Evolutionary conservation across 1,140 invertebrate species (phyloP), one percentile per base, ranked within the genome.

Genomic region (Leptoteleia sp.): DNA sequence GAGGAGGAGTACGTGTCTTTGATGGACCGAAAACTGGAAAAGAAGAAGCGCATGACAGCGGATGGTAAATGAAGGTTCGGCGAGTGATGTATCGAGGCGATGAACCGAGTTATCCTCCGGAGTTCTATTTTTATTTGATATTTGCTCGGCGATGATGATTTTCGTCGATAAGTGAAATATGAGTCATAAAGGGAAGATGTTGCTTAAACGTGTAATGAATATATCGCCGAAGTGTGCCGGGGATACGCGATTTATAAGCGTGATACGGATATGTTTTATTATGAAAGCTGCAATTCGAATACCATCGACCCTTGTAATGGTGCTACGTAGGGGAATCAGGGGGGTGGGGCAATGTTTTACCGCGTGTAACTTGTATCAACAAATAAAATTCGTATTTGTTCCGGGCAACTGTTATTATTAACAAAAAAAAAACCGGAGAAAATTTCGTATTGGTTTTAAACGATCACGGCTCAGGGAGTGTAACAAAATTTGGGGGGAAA

Each of bases 121-220:
- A 25, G 19, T 45, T 42, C n/a, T 57, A 54, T 55, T 73, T 73
- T 73, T 65, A 59, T 73, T 55, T 64, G 31, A 45, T 48, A 54
- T 52, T 54, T 55, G 38, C 25, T 40, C 35, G 11, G 12, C 42
- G 43, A 27, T 47, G 47, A 65, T 59, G 59, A 57, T 65, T 64
- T 48, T 59, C 29, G 16, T 59, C 50, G 50, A 59, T 75, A 72
- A 54, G 47, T 47, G 68, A 62, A 59, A 50, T 42, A 57, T 68
- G 52, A 57, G 42, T 38, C 43, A 40, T 68, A 57, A 47, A 55
- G 31, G 16, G 27, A 57, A 55, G 42, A 45, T 13, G 37, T 52
- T 52, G 47, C 38, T 43, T 61, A 59, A 70, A 57, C 31, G 54
- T 50, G 52, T 52, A 61, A 72, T 61, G 55, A 71, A 52, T 62